Percentiles rank a stretch among this genome's conserved stretches.
Evolutionary conservation across 2,113 vertebrate genomes (phyloP).

Genomic region (Pagrus major): DNA sequence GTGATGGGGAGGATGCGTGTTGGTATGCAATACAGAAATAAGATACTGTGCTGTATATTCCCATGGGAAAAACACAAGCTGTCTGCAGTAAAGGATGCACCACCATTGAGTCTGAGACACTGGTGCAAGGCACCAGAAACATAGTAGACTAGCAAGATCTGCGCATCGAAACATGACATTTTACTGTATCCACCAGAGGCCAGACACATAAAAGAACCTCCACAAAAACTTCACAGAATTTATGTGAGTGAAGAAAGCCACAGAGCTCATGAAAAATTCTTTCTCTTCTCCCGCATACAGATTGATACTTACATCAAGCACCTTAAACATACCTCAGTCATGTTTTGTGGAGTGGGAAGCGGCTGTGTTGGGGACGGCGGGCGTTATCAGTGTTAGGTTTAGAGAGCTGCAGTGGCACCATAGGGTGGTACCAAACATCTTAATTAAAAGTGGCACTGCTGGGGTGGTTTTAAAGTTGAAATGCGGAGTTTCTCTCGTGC

Average conservation of each 20-base stretch:
- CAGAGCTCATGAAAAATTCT: constrained; percentile 71
- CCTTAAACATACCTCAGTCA: constrained; percentile 53
- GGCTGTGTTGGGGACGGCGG: neutral
- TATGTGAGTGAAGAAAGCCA: constrained; percentile 58
- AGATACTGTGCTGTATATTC: neutral
- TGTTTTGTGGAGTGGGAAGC: constrained; percentile 29
- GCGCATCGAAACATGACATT: constrained; percentile 58
- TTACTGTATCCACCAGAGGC: constrained; percentile 62
- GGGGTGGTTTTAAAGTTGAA: constrained; percentile 66
- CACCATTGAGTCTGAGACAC: constrained; percentile 1
- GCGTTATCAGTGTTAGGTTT: constrained; percentile 43
- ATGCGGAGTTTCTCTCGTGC: constrained; percentile 26
- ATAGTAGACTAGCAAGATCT: constrained; percentile 39
- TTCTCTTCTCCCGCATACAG: constrained; percentile 64
- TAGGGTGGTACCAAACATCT: constrained; percentile 32
- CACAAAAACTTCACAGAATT: constrained; percentile 65
- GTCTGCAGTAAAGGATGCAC: constrained; percentile 16
- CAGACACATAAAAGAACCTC: constrained; percentile 63
- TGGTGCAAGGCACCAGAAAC: constrained; percentile 26
- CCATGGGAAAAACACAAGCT: constrained; percentile 7
- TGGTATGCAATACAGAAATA: constrained; percentile 2
- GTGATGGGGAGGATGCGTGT: constrained; percentile 5
- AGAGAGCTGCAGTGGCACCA: constrained; percentile 31
- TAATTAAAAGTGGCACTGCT: constrained; percentile 77
- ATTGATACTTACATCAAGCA: constrained; percentile 57